A percentile compares a stretch with the other conserved stretches of the same genome.
Evolutionary conservation across 2,113 vertebrate genomes (phyloP).

Genomic region (Symphodus melops): DNA sequence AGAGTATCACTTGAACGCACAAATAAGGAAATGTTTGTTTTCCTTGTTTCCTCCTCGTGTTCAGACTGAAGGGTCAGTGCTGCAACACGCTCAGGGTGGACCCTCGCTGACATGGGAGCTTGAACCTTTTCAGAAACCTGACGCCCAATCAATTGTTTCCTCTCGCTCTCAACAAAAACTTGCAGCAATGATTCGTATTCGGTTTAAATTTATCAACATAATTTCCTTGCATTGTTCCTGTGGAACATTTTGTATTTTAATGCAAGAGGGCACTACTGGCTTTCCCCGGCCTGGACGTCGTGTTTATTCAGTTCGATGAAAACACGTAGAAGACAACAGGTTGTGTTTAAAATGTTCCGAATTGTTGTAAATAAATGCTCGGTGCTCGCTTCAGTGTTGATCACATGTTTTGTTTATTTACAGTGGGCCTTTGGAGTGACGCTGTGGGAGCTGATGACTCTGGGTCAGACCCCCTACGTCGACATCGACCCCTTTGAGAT

Average conservation of each 20-base stretch:
- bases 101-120: not conserved
- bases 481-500: conserved; percentile 99
- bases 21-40: not conserved
- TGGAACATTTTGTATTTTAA: conserved; percentile 51
- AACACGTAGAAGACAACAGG: not conserved
- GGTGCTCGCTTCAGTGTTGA: not conserved
- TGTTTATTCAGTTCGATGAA: conserved; percentile 31
- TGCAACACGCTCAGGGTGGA: not conserved
- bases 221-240: conserved; percentile 79
- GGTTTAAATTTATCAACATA: conserved; percentile 42
- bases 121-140: conserved; percentile 3
- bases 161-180: conserved; percentile 32
- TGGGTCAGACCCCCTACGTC: conserved; percentile 97
- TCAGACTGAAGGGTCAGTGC: conserved; percentile 1
- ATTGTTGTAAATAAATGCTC: not conserved
- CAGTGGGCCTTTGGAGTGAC: conserved; percentile 99
- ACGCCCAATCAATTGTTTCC: conserved; percentile 21
- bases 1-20: not conserved
- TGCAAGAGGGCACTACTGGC: conserved; percentile 1
- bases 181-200: conserved; percentile 33
- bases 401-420: conserved; percentile 26
- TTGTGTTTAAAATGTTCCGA: not conserved
- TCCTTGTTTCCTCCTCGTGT: not conserved
- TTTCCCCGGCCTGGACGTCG: not conserved
- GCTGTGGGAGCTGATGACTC: conserved; percentile 97